phyloP scores from a whole-genome alignment of 2,797 vertebrate genomes.

The Euphonia xanthogaster region DNA sequence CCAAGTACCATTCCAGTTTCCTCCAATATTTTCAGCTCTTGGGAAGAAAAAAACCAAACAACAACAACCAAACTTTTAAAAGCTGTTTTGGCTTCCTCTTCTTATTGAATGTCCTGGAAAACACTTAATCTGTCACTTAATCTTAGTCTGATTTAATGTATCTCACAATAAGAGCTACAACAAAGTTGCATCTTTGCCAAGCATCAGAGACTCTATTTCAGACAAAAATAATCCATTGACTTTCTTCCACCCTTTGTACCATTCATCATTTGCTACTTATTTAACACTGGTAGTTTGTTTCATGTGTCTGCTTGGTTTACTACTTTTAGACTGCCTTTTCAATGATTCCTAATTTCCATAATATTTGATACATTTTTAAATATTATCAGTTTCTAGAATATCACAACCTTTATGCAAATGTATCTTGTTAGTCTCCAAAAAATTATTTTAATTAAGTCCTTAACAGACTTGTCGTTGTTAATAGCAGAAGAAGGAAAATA shows the following conservation, averaged over 20 bases:
- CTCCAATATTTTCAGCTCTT: neutral
- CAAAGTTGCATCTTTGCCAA: neutral
- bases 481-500: neutral
- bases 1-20: neutral
- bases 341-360: neutral
- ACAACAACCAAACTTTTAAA: neutral
- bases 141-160: neutral
- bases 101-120: neutral
- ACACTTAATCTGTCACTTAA: neutral
- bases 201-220: neutral
- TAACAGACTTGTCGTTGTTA: neutral
- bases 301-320: neutral
- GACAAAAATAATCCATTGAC: neutral
- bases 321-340: neutral
- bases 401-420: neutral
- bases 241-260: neutral
- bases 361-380: neutral
- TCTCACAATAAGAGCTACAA: neutral
- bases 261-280: neutral
- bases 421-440: neutral
- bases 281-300: neutral
- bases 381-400: neutral
- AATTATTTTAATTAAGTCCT: neutral
- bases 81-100: neutral
- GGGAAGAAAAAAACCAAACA: neutral